phyloP scores from a whole-genome alignment of 2,113 vertebrate species.

The Callipepla californica region DNA sequence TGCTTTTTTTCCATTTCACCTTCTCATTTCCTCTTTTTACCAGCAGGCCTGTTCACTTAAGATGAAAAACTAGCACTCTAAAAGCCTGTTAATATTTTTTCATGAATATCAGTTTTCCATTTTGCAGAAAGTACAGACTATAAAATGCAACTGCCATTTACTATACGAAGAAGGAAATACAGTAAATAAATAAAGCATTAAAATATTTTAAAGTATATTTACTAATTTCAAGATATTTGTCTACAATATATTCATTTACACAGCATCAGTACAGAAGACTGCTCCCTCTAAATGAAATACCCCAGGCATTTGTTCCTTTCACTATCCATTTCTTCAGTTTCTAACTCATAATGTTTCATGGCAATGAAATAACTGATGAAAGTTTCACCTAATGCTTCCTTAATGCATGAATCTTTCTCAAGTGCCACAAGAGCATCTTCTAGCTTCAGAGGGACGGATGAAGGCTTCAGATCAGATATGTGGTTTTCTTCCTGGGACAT shows the following conservation, averaged over 20 bases:
- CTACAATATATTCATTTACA: neutral
- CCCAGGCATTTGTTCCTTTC: conserved; percentile 94
- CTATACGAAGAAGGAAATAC: neutral
- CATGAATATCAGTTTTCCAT: neutral
- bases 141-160: neutral
- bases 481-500: conserved; percentile 65
- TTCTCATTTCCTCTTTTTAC: neutral
- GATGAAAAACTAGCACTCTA: neutral
- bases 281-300: conserved; percentile 88
- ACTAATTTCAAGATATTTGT: neutral
- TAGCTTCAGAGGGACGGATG: conserved; percentile 85
- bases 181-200: neutral
- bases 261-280: neutral
- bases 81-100: neutral
- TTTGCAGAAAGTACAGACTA: neutral
- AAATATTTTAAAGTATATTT: neutral
- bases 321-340: conserved; percentile 88
- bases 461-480: conserved; percentile 65
- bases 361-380: conserved; percentile 91
- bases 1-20: neutral
- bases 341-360: conserved; percentile 93
- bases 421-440: conserved; percentile 88
- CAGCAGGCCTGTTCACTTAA: neutral
- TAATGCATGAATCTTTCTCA: conserved; percentile 84
- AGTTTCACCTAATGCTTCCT: conserved; percentile 85